These are phyloP conservation scores for Bubo bubo DNA, from an alignment of 2,113 vertebrate genomes.

Conservation along the genomic window DNA sequence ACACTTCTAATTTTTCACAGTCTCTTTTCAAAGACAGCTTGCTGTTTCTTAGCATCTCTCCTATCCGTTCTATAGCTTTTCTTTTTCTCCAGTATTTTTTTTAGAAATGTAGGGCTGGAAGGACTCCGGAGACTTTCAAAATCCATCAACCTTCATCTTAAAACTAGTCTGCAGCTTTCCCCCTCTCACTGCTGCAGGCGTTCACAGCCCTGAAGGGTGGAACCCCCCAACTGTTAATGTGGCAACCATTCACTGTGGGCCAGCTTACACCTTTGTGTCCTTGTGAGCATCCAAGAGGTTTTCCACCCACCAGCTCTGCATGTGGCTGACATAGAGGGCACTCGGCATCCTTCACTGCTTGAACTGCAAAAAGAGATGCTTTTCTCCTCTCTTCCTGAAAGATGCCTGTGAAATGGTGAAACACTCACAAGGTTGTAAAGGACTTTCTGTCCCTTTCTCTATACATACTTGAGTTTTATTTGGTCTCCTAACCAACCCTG, in stretches of 20 bases:
- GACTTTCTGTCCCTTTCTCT: background rate
- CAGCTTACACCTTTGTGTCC: background rate
- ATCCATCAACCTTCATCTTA: background rate
- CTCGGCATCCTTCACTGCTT: background rate
- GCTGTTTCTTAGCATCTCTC: background rate
- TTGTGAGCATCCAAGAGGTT: background rate
- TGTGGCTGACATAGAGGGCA: background rate
- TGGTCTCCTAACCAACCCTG: background rate
- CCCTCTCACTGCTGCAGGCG: background rate
- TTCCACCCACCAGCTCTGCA: background rate
- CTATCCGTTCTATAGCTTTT: background rate
- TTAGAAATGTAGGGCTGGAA: background rate
- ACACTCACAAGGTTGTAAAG: background rate
- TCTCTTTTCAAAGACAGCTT: background rate
- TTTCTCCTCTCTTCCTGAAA: background rate
- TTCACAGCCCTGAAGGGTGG: background rate
- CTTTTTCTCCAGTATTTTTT: background rate
- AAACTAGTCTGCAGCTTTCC: background rate
- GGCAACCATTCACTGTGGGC: fast-evolving
- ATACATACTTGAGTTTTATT: background rate
- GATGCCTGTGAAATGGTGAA: background rate
- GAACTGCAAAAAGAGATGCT: background rate
- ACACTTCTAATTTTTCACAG: slow-evolving; percentile 9
- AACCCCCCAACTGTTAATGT: background rate
- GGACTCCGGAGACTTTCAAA: background rate